Evolutionary conservation across 2,888 invertebrate species (phyloP), one percentile per base, ranked within the genome.

Genomic region (Tachystola acroxantha): DNA sequence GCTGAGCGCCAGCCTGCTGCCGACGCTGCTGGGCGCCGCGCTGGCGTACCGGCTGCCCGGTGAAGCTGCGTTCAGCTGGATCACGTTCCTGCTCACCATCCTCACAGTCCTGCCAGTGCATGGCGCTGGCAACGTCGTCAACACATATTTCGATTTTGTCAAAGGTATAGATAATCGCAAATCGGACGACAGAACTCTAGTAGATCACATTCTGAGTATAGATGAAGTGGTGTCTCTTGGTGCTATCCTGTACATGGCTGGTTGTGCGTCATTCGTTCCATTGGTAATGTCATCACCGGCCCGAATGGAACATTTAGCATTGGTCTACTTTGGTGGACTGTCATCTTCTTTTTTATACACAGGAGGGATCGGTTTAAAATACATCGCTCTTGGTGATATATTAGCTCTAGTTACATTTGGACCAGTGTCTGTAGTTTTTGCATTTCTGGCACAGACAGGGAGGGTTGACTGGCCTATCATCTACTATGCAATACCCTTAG

Each of bases 321-420:
- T 98, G 31, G 95, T 97, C 1, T 98, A 97, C 71, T 98, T 98
- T 81, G 97, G 98, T 37, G 98, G 98, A 1, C 76, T 98, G 36
- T 97, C 97, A 14, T 96, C 96, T 36, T 97, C 97, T 48, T 98
- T 98, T 78, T 88, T 98, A n/a, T 98, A 98, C 63, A 98, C 98
- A 1, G 98, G 98, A 39, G 98, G 98, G 32, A 94, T 97, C 54
- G 98, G 97, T 40, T 89, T 98, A 39, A 98, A 98, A 74, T 98
- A 98, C 66, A 96, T 98, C 57, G 98, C 97, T 2, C 85, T 98
- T 31, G 98, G 98, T 35, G 98, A 98, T 80, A 92, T 98, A 35
- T 86, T 97, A 48, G 94, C 98, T 57, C 89, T 98, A 60, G 91
- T 97, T 41, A 94, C 96, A 63, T 98, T 98, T 79, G 98, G 98